Evolutionary conservation across 2,113 vertebrate species (phyloP).

Genomic region (Todiramphus saurophagus): DNA sequence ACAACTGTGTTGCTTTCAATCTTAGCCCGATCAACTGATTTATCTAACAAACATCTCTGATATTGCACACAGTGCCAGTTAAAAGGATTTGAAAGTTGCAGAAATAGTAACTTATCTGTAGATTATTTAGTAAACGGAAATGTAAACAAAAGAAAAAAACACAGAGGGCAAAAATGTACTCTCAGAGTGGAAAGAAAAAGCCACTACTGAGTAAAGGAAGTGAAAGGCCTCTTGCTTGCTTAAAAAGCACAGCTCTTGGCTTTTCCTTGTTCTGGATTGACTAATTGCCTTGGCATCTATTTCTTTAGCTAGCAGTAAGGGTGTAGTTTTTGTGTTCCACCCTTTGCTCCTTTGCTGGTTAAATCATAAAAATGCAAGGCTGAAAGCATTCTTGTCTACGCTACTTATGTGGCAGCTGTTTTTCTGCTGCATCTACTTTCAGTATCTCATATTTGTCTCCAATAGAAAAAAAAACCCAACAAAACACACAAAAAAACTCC

Average conservation of each 20-base stretch:
- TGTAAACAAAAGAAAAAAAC: not conserved
- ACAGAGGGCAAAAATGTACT: not conserved
- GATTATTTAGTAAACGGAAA: not conserved
- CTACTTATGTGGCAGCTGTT: not conserved
- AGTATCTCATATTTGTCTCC: not conserved
- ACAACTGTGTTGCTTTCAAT: not conserved
- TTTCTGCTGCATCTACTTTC: not conserved
- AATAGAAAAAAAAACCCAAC: not conserved
- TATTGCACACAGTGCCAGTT: not conserved
- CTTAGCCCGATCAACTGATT: not conserved
- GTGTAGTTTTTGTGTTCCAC: not conserved
- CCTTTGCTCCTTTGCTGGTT: not conserved
- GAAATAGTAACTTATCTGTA: not conserved
- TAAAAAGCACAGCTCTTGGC: not conserved
- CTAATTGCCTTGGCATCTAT: conserved; percentile 20
- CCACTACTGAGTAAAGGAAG: not conserved
- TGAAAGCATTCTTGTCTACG: not conserved
- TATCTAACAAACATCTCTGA: not conserved
- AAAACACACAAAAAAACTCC: not conserved
- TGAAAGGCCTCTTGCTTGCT: not conserved
- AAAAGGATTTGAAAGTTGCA: not conserved
- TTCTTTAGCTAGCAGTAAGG: conserved; percentile 32
- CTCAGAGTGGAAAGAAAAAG: not conserved
- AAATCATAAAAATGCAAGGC: not conserved
- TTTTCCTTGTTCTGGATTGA: conserved; percentile 4